Evolutionary conservation across 2,888 invertebrate species (phyloP), one percentile per base, ranked within the genome.

Genomic region (Vanessa cardui): DNA sequence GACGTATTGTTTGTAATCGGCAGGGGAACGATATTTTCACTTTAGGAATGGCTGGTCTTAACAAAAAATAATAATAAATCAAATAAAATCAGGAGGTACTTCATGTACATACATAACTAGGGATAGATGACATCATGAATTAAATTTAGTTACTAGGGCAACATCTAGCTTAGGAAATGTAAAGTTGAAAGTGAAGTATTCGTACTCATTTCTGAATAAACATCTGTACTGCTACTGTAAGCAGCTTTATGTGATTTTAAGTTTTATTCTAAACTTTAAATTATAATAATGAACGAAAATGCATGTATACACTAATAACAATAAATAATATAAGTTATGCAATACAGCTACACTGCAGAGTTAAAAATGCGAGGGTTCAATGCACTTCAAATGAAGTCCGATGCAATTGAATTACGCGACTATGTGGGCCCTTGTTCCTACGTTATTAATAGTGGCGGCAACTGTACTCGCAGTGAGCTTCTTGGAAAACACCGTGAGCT

Each of bases 331-430:
- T 21, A 64, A 44, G 58, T 58, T 58, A 26, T 16, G 26, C 21
- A 31, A 54, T 31, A 52, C 12, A 16, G 52, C 2, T 21, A 16
- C 12, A 50, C 21, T 31, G 16, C 7, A 16, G 60, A 54, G 45
- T 61, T 59, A 70, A 68, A 68, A 74, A 71, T 68, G 61, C 58
- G 62, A 59, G 72, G 66, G 71, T 74, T 72, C 71, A 73, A 69
- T 58, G 70, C 62, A 39, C 72, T 61, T 64, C 50, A 61, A 58
- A 60, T 58, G 64, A 33, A 68, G 58, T 66, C 60, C 69, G 65
- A 44, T 71, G 70, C 67, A 68, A 67, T 67, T 65, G 58, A 68
- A 69, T 63, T 69, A 67, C 60, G 47, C 58, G 39, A 49, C 62
- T 70, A 66, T 72, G 59, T 47, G 72, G 64, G 71, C 68, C 68